Evolutionary conservation across 1,140 invertebrate genomes (phyloP).

Genomic region (Papilio glaucus): DNA sequence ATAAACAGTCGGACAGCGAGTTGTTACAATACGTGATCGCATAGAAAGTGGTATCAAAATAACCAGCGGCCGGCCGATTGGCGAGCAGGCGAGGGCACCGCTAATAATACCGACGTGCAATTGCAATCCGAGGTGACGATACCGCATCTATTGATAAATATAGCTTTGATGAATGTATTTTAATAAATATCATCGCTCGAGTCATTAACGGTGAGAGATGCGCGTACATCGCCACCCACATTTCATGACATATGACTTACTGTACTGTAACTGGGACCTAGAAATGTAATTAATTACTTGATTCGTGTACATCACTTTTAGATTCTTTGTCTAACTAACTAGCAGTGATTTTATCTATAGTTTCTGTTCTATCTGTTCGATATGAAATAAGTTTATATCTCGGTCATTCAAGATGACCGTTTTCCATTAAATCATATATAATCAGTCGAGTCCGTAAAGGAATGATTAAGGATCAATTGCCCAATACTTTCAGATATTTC

Average conservation of each 20-base stretch:
- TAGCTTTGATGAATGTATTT: conserved; percentile 34
- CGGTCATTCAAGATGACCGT: too few relatives aligned
- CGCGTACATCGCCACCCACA: conserved; percentile 7
- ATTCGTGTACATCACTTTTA: conserved; percentile 7
- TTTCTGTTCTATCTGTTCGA: too few relatives aligned
- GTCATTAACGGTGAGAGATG: conserved; percentile 27
- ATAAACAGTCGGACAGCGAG: conserved; percentile 39
- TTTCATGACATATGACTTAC: conserved; percentile 29
- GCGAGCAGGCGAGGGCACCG: conserved; percentile 40
- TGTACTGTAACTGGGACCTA: neutral
- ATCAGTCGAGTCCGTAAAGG: too few relatives aligned
- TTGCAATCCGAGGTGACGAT: conserved; percentile 65
- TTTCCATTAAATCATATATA: too few relatives aligned
- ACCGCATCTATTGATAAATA: conserved; percentile 41
- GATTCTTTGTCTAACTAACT: neutral
- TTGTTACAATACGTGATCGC: conserved; percentile 34
- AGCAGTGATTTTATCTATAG: neutral
- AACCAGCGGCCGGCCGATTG: conserved; percentile 44
- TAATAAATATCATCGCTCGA: conserved; percentile 23
- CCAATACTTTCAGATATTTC: too few relatives aligned
- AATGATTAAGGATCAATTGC: too few relatives aligned
- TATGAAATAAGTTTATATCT: too few relatives aligned
- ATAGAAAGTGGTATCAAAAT: conserved; percentile 44
- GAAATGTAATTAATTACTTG: conserved; percentile 13
- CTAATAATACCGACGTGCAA: conserved; percentile 64